Conservation (phyloP, 2,797 vertebrate species). For the Hypotaenidia okinawae region DNA sequence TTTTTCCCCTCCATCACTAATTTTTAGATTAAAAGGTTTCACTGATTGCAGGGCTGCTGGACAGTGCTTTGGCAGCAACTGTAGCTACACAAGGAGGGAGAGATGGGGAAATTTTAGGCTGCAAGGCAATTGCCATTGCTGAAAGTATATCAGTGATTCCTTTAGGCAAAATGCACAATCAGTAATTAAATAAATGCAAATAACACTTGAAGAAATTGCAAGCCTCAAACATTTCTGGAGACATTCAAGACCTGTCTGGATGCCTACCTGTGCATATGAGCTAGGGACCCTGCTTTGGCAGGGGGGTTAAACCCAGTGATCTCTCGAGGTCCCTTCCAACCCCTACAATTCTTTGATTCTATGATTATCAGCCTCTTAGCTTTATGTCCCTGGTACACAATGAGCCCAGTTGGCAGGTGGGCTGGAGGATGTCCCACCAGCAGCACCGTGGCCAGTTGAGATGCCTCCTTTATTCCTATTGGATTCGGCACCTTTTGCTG, state of each 20-base stretch:
- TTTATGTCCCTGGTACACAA: not conserved
- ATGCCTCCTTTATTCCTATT: not conserved
- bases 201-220: not conserved
- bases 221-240: not conserved
- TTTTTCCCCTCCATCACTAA: not conserved
- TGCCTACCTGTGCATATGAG: no score
- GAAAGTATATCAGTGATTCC: not conserved
- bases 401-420: not conserved
- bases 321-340: no score
- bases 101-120: not conserved
- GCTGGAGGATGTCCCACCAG: not conserved
- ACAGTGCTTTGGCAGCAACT: not conserved
- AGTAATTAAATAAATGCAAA: not conserved
- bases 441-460: not conserved
- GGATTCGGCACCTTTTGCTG: not conserved
- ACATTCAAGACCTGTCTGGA: no score
- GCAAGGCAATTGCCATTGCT: not conserved
- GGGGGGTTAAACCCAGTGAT: no score
- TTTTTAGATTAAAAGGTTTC: not conserved
- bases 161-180: not conserved
- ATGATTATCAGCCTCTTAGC: not conserved
- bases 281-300: no score
- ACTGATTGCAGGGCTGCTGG: not conserved
- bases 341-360: no score
- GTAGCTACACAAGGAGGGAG: not conserved